Evolutionary conservation across 1,140 invertebrate genomes (phyloP).

Genomic region (Zaprionus taronus): DNA sequence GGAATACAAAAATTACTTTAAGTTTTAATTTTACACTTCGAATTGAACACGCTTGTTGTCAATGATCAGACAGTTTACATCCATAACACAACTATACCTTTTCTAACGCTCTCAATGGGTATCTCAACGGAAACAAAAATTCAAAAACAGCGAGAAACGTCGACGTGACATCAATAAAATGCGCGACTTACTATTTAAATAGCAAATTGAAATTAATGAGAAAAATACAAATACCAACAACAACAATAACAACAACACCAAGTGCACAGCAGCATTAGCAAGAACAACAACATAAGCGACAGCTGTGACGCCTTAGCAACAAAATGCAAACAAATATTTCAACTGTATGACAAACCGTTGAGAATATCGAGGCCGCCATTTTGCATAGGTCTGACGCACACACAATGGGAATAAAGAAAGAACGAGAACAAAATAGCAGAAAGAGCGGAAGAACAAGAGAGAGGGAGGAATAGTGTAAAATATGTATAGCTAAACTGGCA

Average conservation of each 20-base stretch:
- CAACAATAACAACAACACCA: conserved; percentile 1
- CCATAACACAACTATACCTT: not conserved
- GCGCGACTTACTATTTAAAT: conserved; percentile 35
- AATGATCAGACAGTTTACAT: not conserved
- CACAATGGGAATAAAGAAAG: not conserved
- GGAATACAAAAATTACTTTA: no score
- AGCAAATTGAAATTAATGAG: conserved; percentile 57
- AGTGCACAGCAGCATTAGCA: not conserved
- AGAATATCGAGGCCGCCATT: conserved; percentile 38
- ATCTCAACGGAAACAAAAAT: not conserved
- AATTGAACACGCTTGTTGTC: no score
- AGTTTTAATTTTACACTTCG: no score
- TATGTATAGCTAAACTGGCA: not conserved
- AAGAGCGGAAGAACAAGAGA: not conserved
- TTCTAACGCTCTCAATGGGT: not conserved
- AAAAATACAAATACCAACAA: conserved; percentile 21
- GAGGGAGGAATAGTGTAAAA: not conserved
- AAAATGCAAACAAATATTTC: conserved; percentile 38
- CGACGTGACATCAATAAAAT: conserved; percentile 36
- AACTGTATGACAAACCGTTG: conserved; percentile 19
- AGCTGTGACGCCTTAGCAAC: conserved; percentile 41
- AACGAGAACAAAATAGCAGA: not conserved
- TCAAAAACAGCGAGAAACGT: conserved; percentile 9
- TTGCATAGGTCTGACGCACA: conserved; percentile 30
- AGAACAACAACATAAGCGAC: conserved; percentile 2